A percentile compares a stretch with the other conserved stretches of the same genome.
phyloP scores from a whole-genome alignment of 2,888 invertebrate species.

The Dasysyrphus tricinctus region DNA sequence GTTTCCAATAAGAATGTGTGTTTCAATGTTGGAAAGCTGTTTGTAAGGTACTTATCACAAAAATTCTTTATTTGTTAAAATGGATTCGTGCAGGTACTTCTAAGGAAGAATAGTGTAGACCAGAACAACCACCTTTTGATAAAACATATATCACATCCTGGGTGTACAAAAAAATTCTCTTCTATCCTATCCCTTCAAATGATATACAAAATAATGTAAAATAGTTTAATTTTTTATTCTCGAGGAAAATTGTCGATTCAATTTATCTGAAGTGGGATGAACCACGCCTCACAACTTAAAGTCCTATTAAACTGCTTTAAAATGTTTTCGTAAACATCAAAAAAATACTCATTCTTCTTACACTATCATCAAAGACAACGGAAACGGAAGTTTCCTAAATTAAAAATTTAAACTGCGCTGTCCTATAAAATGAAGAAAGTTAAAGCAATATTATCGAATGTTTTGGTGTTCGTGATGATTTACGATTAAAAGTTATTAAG shows the following conservation, averaged over 20 bases:
- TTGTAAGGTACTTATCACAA: no score
- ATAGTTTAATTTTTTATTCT: neutral
- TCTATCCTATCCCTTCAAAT: no score
- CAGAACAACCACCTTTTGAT: no score
- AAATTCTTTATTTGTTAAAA: no score
- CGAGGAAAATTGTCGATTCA: neutral
- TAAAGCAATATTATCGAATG: conserved; percentile 1
- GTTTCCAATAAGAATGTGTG: no score
- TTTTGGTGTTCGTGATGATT: neutral
- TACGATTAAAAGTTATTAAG: conserved; percentile 9
- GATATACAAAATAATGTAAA: no score
- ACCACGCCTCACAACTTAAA: neutral
- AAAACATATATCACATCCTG: no score
- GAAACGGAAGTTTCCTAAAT: neutral
- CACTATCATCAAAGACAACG: neutral
- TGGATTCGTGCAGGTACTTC: no score
- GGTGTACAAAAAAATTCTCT: no score
- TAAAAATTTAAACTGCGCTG: neutral
- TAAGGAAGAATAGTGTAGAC: no score
- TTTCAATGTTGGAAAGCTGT: no score
- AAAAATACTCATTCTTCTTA: neutral
- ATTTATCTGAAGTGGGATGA: neutral
- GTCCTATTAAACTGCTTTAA: neutral
- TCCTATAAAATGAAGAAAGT: neutral
- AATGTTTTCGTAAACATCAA: no score